Evolutionary conservation across 2,888 invertebrate genomes (phyloP), one percentile per base, ranked within the genome.

Genomic region (Acrobasis consociella): DNA sequence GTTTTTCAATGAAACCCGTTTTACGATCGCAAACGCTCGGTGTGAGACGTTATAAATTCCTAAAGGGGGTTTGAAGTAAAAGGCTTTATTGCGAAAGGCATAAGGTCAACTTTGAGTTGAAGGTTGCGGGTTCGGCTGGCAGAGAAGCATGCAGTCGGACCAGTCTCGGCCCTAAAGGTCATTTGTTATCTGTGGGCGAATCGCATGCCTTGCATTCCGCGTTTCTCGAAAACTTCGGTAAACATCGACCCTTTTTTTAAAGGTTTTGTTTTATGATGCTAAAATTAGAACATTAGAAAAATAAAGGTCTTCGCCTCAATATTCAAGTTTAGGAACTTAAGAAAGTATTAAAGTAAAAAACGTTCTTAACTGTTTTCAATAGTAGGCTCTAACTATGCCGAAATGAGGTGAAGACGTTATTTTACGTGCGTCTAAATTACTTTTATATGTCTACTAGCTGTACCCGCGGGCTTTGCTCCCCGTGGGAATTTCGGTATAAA

Each of bases 151-250:
- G 88, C 82, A 77, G 89, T 88, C 80, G 69, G 76, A 89, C 91
- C 85, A 86, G 90, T 90, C 81, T 75, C 71, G 80, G 80, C 83
- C 78, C 83, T 82, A 86, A 87, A 89, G 89, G 91, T 89, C 89
- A 87, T 77, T 76, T 77, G 79, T 83, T 86, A 85, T 85, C 84
- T 80, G 81, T 77, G 76, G 81, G 83, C 81, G 83, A 84, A 86
- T 86, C 85, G 85, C 82, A 80, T 81, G 76, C 80, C 78, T 74
- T 76, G 75, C 75, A 62, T 62, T 60, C 58, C 62, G 62, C 52
- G 62, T 52, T 53, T 64, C 59, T 63, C 42, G 62, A 65, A 68
- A 68, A 62, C 59, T 62, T 58, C 58, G 56, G 59, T 49, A 62
- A 49, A 11, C n/a, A 42, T 13, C 22, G 38, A 39, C 51, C 13